Base-by-base conservation (phyloP, 2,113 vertebrate species). In the Sakesphorus luctuosus region DNA sequence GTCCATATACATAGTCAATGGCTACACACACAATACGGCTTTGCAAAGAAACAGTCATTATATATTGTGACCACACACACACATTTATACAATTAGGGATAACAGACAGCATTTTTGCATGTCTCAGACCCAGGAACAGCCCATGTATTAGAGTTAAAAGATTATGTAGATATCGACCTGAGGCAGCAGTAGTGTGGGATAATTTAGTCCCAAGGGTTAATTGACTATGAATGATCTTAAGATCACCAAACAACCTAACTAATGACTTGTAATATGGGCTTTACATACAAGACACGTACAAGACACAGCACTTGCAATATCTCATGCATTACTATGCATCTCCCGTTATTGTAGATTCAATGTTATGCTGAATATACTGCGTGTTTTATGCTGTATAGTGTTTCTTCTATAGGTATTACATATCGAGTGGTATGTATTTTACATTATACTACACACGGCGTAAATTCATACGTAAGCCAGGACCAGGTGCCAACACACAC, bases 141-240 rank as follows among this genome's bases (percentile, higher is more conserved):
- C 47, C 63, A 78, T 83, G 29, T 76, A 29, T 80, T 50, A 82
- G n/a, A 61, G 50, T 46, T 67, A 79, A 80, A 93, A 90, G 90
- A 90, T 92, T 84, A 85, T 59, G 73, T 16, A 92, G 68, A 36
- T 84, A 93, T 83, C 24, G 68, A 95, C 86, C 86, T 49, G 56
- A 84, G 52, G 68, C 68, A 89, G 56, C 47, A 86, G 76, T 71
- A 94, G 47, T 24, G 65, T 53, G 69, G 11, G 69, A 93, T 95
- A 89, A 97, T 97, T 93, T 92, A 95, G 93, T 94, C 86, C 93
- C 93, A 87, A 87, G 91, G 95, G 96, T 93, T 95, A 94, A 96
- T 93, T 92, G 94, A 94, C 86, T 94, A 94, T 93, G 91, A 96
- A 94, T 81, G 86, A 92, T 95, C 72, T 86, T 74, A 78, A 94